Percentiles rank a stretch among this genome's conserved stretches.
Conservation (phyloP, 2,113 vertebrate genomes). For the Hydropotes inermis region DNA sequence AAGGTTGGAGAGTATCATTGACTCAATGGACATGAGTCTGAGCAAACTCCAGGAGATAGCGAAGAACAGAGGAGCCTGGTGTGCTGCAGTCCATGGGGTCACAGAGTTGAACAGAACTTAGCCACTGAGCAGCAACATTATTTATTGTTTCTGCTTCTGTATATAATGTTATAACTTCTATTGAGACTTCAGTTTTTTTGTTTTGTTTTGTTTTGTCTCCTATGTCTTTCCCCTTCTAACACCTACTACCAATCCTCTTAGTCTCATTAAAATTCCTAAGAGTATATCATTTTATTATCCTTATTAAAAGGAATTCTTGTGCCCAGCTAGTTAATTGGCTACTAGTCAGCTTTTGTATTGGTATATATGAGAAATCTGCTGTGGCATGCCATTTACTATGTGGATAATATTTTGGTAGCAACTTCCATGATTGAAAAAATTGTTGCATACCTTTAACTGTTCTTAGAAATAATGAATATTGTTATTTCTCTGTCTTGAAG, state of each 20-base stretch:
- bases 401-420: conserved; percentile 23
- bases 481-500: conserved; percentile 26
- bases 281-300: neutral
- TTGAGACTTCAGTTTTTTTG: neutral
- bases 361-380: neutral
- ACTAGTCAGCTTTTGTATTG: neutral
- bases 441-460: neutral
- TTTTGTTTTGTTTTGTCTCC: neutral
- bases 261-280: neutral
- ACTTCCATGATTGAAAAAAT: neutral
- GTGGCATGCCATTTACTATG: neutral
- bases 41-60: neutral
- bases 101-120: neutral
- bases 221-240: conserved; percentile 3
- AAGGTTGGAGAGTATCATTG: neutral
- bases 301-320: neutral
- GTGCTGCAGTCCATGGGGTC: neutral
- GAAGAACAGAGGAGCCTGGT: neutral
- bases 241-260: neutral
- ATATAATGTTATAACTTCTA: neutral
- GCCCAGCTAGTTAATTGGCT: neutral
- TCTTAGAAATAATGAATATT: conserved; percentile 33
- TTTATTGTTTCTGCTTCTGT: neutral
- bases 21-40: neutral
- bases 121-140: neutral